Conservation (phyloP, 2,888 invertebrate genomes). For the Agrypnus murinus region DNA sequence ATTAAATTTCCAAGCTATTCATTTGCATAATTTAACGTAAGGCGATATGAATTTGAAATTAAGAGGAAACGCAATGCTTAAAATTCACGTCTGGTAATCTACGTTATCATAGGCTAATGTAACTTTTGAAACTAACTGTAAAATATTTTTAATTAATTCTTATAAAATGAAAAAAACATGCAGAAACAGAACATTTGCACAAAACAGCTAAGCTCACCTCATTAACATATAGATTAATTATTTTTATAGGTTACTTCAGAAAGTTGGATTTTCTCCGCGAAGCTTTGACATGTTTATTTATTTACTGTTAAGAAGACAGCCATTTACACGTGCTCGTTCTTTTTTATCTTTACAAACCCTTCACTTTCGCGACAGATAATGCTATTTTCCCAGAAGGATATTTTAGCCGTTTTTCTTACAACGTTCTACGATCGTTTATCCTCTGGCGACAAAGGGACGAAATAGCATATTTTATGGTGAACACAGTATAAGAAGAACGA, state of each 20-base stretch:
- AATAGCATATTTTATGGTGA: constrained; percentile 18
- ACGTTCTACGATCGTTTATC: constrained; percentile 8
- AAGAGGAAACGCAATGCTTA: constrained; percentile 35
- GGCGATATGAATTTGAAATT: constrained; percentile 44
- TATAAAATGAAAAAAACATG: constrained; percentile 8
- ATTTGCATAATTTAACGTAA: constrained; percentile 42
- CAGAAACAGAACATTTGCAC: constrained; percentile 13
- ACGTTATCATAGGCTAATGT: constrained; percentile 34
- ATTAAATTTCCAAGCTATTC: constrained; percentile 36
- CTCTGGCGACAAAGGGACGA: constrained; percentile 13
- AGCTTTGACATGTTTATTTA: too few relatives aligned
- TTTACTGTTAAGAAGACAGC: background rate
- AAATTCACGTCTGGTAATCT: constrained; percentile 39
- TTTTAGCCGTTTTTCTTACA: constrained; percentile 11
- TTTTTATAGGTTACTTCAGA: too few relatives aligned
- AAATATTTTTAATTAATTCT: constrained; percentile 36
- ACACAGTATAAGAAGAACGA: constrained; percentile 21
- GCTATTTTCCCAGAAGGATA: constrained; percentile 18
- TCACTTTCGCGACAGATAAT: constrained; percentile 23
- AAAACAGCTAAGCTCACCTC: constrained; percentile 12
- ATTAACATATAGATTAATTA: background rate
- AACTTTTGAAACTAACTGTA: constrained; percentile 20
- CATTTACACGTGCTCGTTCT: constrained; percentile 24
- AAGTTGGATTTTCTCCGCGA: too few relatives aligned
- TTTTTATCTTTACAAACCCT: constrained; percentile 15